Percentiles rank a stretch among this genome's conserved stretches.
Conservation (phyloP, 2,888 invertebrate species). For the Dyspetes luteomarginatus region DNA sequence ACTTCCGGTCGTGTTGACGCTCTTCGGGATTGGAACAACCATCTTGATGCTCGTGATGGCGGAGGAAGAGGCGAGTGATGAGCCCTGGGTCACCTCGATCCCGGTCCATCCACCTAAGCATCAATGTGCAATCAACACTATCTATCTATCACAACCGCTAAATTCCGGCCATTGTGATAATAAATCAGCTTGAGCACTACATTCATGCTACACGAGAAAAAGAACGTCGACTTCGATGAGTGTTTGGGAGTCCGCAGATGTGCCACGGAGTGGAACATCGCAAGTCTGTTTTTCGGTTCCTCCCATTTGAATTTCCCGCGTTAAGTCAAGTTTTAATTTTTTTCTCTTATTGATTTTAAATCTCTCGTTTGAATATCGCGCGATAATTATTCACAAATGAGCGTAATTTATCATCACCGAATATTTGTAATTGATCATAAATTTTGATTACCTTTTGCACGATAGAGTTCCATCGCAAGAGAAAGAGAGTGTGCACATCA, state of each 20-base stretch:
- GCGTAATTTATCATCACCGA: not conserved
- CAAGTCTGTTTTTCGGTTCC: not conserved
- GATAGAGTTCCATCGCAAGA: not conserved
- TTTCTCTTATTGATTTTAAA: not conserved
- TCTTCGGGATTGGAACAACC: not conserved
- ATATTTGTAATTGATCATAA: not conserved
- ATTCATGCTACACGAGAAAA: slow-evolving; percentile 81
- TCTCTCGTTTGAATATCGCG: not conserved
- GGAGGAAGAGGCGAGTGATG: slow-evolving; percentile 58
- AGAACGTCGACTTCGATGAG: slow-evolving; percentile 70
- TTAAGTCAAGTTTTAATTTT: no score
- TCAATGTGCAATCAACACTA: slow-evolving; percentile 84
- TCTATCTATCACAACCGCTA: slow-evolving; percentile 83
- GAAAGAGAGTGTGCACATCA: not conserved
- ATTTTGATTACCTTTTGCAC: not conserved
- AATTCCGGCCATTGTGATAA: slow-evolving; percentile 80
- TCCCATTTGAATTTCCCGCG: no score
- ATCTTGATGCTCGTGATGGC: slow-evolving; percentile 28
- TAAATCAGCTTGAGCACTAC: slow-evolving; percentile 83
- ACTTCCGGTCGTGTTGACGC: not conserved
- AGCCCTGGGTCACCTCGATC: slow-evolving; percentile 69
- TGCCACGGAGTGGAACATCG: slow-evolving; percentile 20
- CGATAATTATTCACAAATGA: not conserved
- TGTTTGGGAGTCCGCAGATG: slow-evolving; percentile 43
- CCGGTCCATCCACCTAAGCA: slow-evolving; percentile 81